Evolutionary conservation across 2,888 invertebrate genomes (phyloP), one percentile per base, ranked within the genome.

Genomic region (Temnothorax unifasciatus): DNA sequence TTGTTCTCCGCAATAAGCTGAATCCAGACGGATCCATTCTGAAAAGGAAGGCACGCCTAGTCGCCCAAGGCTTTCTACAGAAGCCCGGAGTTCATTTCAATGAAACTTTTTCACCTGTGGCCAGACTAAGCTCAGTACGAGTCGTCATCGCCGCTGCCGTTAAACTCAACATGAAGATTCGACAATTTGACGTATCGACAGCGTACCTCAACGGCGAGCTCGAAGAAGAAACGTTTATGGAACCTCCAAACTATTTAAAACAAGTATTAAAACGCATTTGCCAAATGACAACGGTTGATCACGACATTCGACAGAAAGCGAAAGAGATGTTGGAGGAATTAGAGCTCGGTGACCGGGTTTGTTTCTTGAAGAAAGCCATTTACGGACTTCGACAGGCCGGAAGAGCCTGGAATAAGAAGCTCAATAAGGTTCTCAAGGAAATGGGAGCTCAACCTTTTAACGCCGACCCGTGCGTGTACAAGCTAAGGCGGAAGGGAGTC

Each of bases 51-150:
- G 75, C 75, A 3, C 29, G 75, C 2, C n/a, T 75, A 2, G 50
- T 75, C 3, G 75, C 75, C 0, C 18, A 50, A 13, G 50, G 75
- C n/a, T 63, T 47, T 34, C n/a, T 13, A 6, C 63, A 63, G 38
- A 11, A 8, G 3, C 63, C 52, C 0, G 63, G 50, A 21, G 6
- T 75, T 3, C 18, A 63, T 21, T 75, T 75, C n/a, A 9, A 63
- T 3, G 63, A 75, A 5, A 75, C 75, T 1, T 75, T 34, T 38
- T 29, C 63, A 15, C 50, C 34, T 0, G 75, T 75, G 1, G 25
- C 66, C 3, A n/a, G 44, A 3, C 6, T 66, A 15, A 44, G 44
- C 15, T 77, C 76, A 1, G 15, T 77, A 2, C 13, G 76, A 5
- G 15, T 66, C 4, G 6, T 54, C 1, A 41, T 54, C 15, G 34